phyloP scores from a whole-genome alignment of 2,113 vertebrate species.

The Leptocoma aspasia region DNA sequence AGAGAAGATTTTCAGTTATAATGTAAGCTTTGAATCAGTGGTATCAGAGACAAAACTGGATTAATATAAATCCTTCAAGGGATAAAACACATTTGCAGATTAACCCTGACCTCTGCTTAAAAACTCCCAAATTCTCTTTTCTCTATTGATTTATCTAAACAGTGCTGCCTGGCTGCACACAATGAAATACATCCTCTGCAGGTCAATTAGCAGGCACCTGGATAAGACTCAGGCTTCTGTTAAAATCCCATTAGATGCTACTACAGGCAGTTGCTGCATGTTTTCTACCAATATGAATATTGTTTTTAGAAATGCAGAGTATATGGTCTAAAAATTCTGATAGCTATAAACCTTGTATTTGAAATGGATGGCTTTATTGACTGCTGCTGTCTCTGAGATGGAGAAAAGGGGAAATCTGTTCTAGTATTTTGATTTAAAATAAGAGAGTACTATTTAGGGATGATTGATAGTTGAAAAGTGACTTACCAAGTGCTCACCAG shows the following conservation, averaged over 20 bases:
- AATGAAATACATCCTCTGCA: slow-evolving; percentile 32
- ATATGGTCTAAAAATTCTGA: background rate
- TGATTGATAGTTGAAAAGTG: slow-evolving; percentile 27
- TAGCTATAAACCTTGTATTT: background rate
- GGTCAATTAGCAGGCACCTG: slow-evolving; percentile 34
- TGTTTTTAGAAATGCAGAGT: slow-evolving; percentile 23
- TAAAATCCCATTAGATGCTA: background rate
- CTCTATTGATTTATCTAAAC: slow-evolving; percentile 50
- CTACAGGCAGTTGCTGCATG: background rate
- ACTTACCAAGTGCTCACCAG: background rate
- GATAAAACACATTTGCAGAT: slow-evolving; percentile 45
- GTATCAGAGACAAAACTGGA: slow-evolving; percentile 27
- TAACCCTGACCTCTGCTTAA: slow-evolving; percentile 36
- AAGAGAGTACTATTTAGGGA: background rate
- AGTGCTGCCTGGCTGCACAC: background rate
- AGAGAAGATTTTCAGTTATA: background rate
- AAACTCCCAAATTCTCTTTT: slow-evolving; percentile 12
- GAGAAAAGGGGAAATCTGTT: background rate
- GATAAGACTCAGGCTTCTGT: background rate
- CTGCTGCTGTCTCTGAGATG: background rate
- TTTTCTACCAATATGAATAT: background rate
- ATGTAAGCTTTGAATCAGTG: slow-evolving; percentile 9
- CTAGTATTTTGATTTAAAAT: slow-evolving; percentile 11
- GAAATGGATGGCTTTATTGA: background rate
- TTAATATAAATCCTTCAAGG: slow-evolving; percentile 55